Percentiles rank a stretch among this genome's conserved stretches.
These are phyloP conservation scores for Lasioglossum albipes DNA, from an alignment of 1,140 invertebrate species.

Conservation along the genomic window DNA sequence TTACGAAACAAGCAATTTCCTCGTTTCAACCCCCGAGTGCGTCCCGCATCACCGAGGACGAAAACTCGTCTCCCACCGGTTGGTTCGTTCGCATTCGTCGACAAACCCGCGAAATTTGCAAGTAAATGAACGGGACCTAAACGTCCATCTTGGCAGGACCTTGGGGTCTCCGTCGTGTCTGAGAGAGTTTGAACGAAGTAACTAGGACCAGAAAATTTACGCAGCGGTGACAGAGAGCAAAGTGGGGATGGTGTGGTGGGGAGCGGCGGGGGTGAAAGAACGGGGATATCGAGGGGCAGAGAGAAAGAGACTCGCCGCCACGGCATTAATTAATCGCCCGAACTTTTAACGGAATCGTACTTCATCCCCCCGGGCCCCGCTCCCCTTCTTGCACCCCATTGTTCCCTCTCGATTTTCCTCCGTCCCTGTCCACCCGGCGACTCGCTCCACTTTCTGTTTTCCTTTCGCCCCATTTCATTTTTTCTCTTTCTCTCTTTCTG, in stretches of 20 bases:
- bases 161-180: not conserved
- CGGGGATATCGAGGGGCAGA: constrained; percentile 15
- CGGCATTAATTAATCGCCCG: constrained; percentile 72
- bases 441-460: constrained; percentile 10
- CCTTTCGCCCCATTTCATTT: constrained; percentile 2
- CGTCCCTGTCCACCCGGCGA: not conserved
- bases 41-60: not conserved
- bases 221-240: constrained; percentile 29
- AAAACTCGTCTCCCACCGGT: not conserved
- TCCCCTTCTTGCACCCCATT: constrained; percentile 14
- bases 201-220: constrained; percentile 47
- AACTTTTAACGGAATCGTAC: constrained; percentile 71
- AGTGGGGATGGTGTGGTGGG: not conserved
- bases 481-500: not conserved
- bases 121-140: constrained; percentile 56
- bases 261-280: not conserved
- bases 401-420: constrained; percentile 30
- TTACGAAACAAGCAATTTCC: constrained; percentile 45
- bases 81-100: constrained; percentile 38
- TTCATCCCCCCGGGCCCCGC: constrained; percentile 1
- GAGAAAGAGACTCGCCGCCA: constrained; percentile 35
- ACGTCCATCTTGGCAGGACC: constrained; percentile 47
- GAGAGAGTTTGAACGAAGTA: constrained; percentile 47
- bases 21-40: constrained; percentile 19
- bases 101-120: constrained; percentile 55